Conservation (phyloP, 2,113 vertebrate genomes). For the Sinocyclocheilus rhinocerous region DNA sequence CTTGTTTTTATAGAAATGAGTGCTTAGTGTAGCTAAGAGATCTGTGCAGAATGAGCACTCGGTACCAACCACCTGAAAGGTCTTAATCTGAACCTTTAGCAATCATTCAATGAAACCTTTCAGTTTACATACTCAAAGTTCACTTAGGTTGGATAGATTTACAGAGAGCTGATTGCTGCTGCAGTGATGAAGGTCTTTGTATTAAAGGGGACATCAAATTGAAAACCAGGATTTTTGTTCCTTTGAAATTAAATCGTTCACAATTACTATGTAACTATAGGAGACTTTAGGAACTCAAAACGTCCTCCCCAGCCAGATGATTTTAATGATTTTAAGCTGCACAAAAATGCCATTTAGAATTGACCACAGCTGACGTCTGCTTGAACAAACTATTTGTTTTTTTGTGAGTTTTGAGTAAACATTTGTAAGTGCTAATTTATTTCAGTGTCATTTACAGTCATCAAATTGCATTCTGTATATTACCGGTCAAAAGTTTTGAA, state of each 20-base stretch:
- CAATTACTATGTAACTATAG: not conserved
- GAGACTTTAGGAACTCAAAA: not conserved
- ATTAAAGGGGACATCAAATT: constrained; percentile 8
- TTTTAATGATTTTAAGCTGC: not conserved
- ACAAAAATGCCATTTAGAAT: not conserved
- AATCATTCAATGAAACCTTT: not conserved
- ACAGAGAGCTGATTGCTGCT: not conserved
- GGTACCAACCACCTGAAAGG: not conserved
- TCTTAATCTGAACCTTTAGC: not conserved
- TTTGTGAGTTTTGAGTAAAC: too few relatives aligned
- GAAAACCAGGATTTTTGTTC: not conserved
- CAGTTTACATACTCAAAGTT: not conserved
- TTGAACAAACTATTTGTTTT: not conserved
- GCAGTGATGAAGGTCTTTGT: not conserved
- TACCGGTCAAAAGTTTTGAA: too few relatives aligned
- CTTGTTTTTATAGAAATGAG: not conserved
- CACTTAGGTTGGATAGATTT: not conserved
- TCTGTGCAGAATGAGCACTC: not conserved
- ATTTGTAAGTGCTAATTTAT: not conserved
- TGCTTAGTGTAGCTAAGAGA: not conserved
- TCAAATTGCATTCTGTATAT: too few relatives aligned
- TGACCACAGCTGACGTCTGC: not conserved
- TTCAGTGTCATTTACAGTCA: not conserved
- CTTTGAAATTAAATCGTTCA: not conserved
- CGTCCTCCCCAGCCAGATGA: not conserved